Base-by-base conservation (phyloP, 1,140 invertebrate genomes). In the Pygmarrhopalites habei region DNA sequence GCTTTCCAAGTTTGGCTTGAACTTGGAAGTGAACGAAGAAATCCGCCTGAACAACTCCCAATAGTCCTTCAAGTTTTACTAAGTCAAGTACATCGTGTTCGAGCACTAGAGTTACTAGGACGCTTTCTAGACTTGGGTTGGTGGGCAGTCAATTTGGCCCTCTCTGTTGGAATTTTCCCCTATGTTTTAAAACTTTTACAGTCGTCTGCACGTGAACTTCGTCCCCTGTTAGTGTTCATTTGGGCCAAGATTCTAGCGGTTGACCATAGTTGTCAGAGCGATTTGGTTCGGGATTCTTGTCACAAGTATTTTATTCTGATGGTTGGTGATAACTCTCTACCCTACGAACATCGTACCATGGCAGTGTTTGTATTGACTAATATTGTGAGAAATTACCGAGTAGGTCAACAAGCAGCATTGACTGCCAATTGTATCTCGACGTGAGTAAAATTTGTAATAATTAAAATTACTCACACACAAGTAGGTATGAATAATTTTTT, bases 211-310 rank as follows among this genome's bases (percentile, higher is more conserved):
- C 83, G 85, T 69, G 95, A 99, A 77, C 78, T 99, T 58, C 80
- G 94, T 32, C 90, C 93, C 12, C 80, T 95, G 39, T 81, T 99
- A 53, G 92, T 98, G 29, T 98, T 96, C 74, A 98, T 99, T 68
- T 99, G 96, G 96, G 94, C 96, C 5, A 98, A 98, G 81, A 98
- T 99, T 69, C 79, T 99, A 51, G 93, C 95, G 60, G 92, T 98
- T 14, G 96, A 99, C 77, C 86, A 85, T 76, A 87, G 86, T 58
- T 98, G 93, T 75, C 93, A 98, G 80, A 83, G 85, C 64, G 96
- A 99, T 77, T 78, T 99, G 65, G 91, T 98, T 12, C 87, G 95
- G 70, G 95, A 98, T 62, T 88, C 87, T 75, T 90, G 90, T 0
- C 92, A 97, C 75, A 94, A 91, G 74, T 98, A 98, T 76, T 98